A percentile compares a stretch with the other conserved stretches of the same genome.
Conservation (phyloP, 1,140 invertebrate genomes). For the Paraescarpia echinospica region DNA sequence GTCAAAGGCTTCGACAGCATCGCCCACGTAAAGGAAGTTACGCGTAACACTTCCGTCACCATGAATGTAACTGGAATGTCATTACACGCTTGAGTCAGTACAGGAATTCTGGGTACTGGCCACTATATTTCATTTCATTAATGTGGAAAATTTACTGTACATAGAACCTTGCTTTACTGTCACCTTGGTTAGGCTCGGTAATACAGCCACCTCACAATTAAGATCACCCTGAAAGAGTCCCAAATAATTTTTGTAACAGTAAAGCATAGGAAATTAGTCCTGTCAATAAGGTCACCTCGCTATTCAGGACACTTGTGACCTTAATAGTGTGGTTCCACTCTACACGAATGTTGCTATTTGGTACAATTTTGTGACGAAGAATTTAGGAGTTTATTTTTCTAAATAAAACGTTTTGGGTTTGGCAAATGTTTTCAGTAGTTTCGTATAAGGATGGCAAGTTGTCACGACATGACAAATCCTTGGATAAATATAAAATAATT, state of each 20-base stretch:
- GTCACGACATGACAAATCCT: not conserved
- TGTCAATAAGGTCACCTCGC: no score
- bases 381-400: not conserved
- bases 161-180: not conserved
- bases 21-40: conserved; percentile 52
- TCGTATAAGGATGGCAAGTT: not conserved
- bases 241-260: no score
- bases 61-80: conserved; percentile 41
- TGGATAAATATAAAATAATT: not conserved
- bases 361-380: not conserved
- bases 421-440: not conserved
- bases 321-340: no score
- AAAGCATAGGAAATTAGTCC: no score
- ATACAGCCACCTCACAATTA: no score
- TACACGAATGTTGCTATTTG: no score
- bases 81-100: not conserved
- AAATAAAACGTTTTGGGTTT: not conserved
- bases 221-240: no score
- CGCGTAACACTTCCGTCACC: conserved; percentile 42
- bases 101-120: not conserved
- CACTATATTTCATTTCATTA: not conserved
- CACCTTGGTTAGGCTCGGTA: no score
- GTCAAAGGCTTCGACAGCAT: conserved; percentile 50
- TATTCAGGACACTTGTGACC: no score
- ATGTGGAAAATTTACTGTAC: not conserved